Conservation (phyloP, 2,888 invertebrate species). For the Athalia rosae region DNA sequence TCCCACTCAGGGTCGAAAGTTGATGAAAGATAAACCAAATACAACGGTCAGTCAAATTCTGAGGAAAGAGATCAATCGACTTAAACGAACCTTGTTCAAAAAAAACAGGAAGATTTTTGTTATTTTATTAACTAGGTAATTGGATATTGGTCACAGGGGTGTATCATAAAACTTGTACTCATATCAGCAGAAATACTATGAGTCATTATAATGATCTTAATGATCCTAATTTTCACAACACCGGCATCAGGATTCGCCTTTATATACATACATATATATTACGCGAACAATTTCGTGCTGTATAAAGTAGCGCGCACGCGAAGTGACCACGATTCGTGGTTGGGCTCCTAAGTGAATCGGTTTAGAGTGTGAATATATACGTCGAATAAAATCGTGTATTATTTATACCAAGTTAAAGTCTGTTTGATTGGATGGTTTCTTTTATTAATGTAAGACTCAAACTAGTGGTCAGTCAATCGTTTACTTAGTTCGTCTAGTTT, state of each 20-base stretch:
- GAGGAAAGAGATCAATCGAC: no score
- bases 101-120: no score
- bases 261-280: neutral
- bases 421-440: neutral
- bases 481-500: neutral
- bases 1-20: no score
- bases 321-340: slow-evolving; percentile 23
- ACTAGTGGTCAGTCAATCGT: neutral
- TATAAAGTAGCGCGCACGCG: slow-evolving; percentile 21
- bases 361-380: slow-evolving; percentile 22
- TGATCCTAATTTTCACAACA: slow-evolving; percentile 14
- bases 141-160: no score
- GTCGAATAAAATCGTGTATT: neutral
- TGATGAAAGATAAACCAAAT: no score
- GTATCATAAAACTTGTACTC: neutral
- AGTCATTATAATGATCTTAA: slow-evolving; percentile 16
- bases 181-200: neutral
- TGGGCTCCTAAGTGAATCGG: slow-evolving; percentile 22
- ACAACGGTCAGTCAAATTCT: no score
- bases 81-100: no score
- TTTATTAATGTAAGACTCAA: neutral
- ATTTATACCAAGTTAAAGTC: slow-evolving; percentile 15
- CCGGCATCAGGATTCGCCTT: slow-evolving; percentile 11
- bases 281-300: neutral
- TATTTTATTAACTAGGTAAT: no score